Base-by-base conservation (phyloP, 2,888 invertebrate genomes). In the Bedellia somnulentella region DNA sequence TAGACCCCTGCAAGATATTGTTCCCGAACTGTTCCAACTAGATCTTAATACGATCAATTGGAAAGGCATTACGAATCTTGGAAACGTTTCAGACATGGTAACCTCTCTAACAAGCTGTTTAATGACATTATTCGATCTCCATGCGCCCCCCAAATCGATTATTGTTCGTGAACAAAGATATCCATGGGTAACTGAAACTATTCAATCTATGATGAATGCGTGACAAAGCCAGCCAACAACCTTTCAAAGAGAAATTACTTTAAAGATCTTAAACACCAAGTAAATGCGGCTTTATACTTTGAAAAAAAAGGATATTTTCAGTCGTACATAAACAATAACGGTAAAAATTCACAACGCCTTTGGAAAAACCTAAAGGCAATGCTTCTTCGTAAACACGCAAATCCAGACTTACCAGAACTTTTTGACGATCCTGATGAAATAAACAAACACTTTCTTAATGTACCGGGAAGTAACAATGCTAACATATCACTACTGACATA, bases 181-280 rank as follows among this genome's bases (percentile, higher is more conserved):
- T 2, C 28, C 28, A 12, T 28, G 28, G 28, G 28, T 8, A 8
- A n/a, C n/a, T n/a, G n/a, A n/a, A n/a, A n/a, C n/a, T n/a, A n/a
- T n/a, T n/a, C n/a, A n/a, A n/a, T n/a, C 13, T 1, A 28, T 28
- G 28, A 28, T 28, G 28, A 4, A 8, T 27, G 2, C 27, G 27
- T 1, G 11, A 27, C 11, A 13, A 10, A 8, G 27, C 27, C 9
- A 5, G 13, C 18, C 12, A 18, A 18, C 6, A 5, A 4, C 4
- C 12, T 12, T 4, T 4, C n/a, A 4, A 6, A 27, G 8, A 27
- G 9, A 16, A 3, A 18, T 8, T 11, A 18, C 11, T 27, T 18
- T 18, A 10, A 12, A 12, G 17, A 17, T 6, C n/a, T 18, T 9
- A 27, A 11, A 18, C 10, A 17, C 5, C n/a, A 12, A 4, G 27